Evolutionary conservation across 1,140 invertebrate genomes (phyloP).

Genomic region (Pentalonia nigronervosa): DNA sequence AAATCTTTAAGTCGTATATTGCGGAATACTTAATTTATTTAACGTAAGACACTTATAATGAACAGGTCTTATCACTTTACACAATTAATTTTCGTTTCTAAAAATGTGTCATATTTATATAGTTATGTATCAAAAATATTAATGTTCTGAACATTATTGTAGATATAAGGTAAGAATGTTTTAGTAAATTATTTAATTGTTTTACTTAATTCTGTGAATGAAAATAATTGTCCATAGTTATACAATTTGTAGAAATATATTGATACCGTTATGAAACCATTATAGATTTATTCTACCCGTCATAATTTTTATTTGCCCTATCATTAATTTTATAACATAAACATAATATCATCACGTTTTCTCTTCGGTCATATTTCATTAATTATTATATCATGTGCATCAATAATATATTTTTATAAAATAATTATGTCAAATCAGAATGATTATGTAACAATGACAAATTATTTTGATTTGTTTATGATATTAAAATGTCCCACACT

Average conservation of each 20-base stretch:
- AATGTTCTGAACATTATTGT: background rate
- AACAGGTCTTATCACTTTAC: too few relatives aligned
- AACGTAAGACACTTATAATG: too few relatives aligned
- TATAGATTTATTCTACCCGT: slow-evolving; percentile 21
- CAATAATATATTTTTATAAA: background rate
- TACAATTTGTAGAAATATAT: slow-evolving; percentile 12
- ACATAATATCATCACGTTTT: slow-evolving; percentile 40
- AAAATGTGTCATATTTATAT: background rate
- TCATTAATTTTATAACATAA: slow-evolving; percentile 38
- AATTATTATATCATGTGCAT: background rate
- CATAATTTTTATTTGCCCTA: slow-evolving; percentile 7
- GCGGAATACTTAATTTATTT: too few relatives aligned
- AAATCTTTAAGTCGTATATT: background rate
- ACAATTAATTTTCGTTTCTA: background rate
- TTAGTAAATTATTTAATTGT: background rate
- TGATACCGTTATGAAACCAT: slow-evolving; percentile 27
- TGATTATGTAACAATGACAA: background rate
- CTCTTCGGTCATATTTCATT: slow-evolving; percentile 22
- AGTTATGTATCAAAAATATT: background rate
- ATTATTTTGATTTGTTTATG: background rate
- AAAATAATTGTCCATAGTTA: background rate
- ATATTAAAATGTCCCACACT: background rate
- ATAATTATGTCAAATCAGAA: background rate
- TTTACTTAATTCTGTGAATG: background rate
- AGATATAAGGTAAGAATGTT: background rate